phyloP scores from a whole-genome alignment of 1,140 invertebrate species.

The Drosophila burlai region DNA sequence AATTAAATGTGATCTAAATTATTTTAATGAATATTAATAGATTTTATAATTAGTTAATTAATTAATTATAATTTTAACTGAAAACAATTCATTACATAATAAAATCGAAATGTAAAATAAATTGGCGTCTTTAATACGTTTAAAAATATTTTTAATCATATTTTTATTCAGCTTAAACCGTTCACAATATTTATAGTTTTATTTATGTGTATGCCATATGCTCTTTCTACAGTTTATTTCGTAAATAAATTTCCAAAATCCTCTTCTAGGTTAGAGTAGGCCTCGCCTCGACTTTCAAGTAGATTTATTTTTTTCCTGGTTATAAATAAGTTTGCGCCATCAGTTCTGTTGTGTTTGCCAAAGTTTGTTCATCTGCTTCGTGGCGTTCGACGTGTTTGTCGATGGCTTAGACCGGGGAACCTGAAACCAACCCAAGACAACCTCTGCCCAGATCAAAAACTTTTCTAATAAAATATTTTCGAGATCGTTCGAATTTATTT shows the following conservation, averaged over 20 bases:
- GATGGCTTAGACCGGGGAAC: constrained; percentile 3
- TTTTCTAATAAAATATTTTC: constrained; percentile 68
- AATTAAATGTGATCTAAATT: too few relatives aligned
- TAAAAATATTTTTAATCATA: neutral
- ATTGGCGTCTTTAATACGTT: too few relatives aligned
- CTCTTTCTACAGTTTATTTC: neutral
- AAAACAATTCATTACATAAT: too few relatives aligned
- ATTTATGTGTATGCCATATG: too few relatives aligned
- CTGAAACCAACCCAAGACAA: neutral
- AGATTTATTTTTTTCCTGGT: neutral
- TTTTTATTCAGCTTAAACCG: neutral
- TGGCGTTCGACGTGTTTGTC: constrained; percentile 59
- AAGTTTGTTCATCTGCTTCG: constrained; percentile 73
- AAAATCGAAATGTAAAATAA: too few relatives aligned
- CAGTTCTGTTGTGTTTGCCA: constrained; percentile 63
- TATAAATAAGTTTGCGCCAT: constrained; percentile 75
- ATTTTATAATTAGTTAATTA: too few relatives aligned
- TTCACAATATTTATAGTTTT: neutral
- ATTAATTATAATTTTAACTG: too few relatives aligned
- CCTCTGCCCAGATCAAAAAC: constrained; percentile 56
- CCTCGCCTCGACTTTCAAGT: neutral
- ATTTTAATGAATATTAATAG: too few relatives aligned
- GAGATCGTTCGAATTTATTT: neutral
- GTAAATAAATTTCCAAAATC: neutral
- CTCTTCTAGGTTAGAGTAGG: neutral